Conservation (phyloP, 2,797 vertebrate genomes). For the Hippopotamyrus pictus region DNA sequence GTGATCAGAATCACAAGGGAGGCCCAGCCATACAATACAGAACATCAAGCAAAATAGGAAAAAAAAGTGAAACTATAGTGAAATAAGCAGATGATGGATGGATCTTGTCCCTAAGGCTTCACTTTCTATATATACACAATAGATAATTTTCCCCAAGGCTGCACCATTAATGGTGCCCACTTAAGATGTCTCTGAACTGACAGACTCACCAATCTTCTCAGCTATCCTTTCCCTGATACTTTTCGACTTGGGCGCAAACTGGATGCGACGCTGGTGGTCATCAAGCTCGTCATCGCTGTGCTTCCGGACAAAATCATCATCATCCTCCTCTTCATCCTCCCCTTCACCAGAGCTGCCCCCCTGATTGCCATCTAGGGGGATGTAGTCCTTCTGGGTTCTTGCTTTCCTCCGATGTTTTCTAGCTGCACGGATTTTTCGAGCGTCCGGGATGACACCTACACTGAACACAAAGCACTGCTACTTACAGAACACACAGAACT, state of each 20-base stretch:
- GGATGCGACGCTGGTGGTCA: conserved; percentile 67
- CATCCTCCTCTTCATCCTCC: conserved; percentile 50
- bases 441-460: conserved; percentile 67
- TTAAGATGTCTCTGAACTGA: background rate
- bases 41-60: background rate
- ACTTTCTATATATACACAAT: background rate
- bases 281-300: conserved; percentile 70
- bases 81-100: background rate
- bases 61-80: background rate
- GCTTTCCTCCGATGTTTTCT: conserved; percentile 60
- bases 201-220: conserved; percentile 67
- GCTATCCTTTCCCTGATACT: conserved; percentile 73
- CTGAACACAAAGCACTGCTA: conserved; percentile 25
- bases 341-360: conserved; percentile 46
- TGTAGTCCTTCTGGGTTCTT: conserved; percentile 65
- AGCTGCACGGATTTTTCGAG: conserved; percentile 61
- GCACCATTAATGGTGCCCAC: background rate
- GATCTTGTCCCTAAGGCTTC: background rate
- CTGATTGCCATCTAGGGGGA: conserved; percentile 61
- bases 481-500: background rate
- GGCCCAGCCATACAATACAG: background rate
- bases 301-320: conserved; percentile 44
- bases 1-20: background rate
- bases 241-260: conserved; percentile 71
- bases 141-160: background rate